These are phyloP conservation scores for Setophaga coronata DNA, from an alignment of 2,113 vertebrate genomes.

Conservation along the genomic window DNA sequence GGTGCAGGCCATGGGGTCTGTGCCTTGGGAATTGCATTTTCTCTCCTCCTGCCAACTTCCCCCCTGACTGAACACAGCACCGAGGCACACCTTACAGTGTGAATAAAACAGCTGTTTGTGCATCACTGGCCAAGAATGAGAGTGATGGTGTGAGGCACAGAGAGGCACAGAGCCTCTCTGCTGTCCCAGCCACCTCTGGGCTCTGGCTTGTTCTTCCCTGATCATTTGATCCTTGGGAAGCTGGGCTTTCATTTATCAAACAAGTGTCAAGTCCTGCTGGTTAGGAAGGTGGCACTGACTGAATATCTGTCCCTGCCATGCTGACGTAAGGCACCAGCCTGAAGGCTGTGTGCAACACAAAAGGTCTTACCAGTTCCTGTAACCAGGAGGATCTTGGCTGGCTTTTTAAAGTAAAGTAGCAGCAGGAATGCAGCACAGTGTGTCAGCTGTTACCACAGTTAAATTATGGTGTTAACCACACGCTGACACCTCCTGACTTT, in stretches of 20 bases:
- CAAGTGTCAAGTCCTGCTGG: background rate
- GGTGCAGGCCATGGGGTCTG: fast-evolving
- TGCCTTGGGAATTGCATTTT: background rate
- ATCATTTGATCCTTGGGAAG: background rate
- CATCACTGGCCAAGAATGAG: background rate
- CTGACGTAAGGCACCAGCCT: background rate
- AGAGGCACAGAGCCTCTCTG: background rate
- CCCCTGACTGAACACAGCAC: background rate
- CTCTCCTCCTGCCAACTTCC: background rate
- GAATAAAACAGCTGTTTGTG: background rate
- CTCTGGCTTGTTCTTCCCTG: background rate
- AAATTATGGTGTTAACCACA: background rate
- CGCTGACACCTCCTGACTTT: fast-evolving
- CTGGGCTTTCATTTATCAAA: background rate
- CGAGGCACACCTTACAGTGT: fast-evolving
- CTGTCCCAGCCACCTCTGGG: background rate
- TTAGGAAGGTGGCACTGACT: background rate
- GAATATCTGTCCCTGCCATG: background rate
- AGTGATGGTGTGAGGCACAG: background rate
- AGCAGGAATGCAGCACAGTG: background rate
- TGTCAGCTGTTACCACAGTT: background rate
- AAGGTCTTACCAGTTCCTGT: background rate
- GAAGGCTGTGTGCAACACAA: fast-evolving
- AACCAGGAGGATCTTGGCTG: background rate
- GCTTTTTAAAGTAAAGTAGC: background rate